Percentiles rank a stretch among this genome's conserved stretches.
Evolutionary conservation across 1,140 invertebrate genomes (phyloP).

Genomic region (Zaprionus nigranus): DNA sequence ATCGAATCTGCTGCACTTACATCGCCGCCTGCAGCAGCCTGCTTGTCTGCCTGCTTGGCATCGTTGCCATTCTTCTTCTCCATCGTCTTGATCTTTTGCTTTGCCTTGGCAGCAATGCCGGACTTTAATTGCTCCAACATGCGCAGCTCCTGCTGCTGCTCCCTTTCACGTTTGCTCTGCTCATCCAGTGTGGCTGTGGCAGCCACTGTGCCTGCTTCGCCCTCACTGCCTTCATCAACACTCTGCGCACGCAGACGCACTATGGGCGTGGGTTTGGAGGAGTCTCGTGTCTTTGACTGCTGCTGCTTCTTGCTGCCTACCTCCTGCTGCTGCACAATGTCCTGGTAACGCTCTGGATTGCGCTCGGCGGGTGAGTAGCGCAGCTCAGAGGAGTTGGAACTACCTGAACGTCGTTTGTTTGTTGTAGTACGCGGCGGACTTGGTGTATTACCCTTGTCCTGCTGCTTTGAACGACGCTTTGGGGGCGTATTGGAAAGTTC

Average conservation of each 20-base stretch:
- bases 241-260: conserved; percentile 88
- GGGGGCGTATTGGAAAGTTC: conserved; percentile 49
- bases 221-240: conserved; percentile 86
- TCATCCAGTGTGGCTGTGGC: conserved; percentile 60
- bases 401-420: conserved; percentile 50
- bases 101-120: conserved; percentile 88
- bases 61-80: conserved; percentile 85
- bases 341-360: conserved; percentile 88
- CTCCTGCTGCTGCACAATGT: conserved; percentile 84
- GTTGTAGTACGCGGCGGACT: conserved; percentile 39
- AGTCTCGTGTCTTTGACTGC: conserved; percentile 37
- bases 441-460: conserved; percentile 51
- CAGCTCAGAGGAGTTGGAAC: conserved; percentile 81
- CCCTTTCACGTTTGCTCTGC: conserved; percentile 61
- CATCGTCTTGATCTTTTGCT: conserved; percentile 85
- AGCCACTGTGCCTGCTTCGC: conserved; percentile 55
- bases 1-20: conserved; percentile 63
- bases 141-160: conserved; percentile 85
- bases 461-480: conserved; percentile 32
- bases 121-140: conserved; percentile 88
- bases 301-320: conserved; percentile 38
- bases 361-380: conserved; percentile 88
- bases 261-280: conserved; percentile 84
- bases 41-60: conserved; percentile 43
- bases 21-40: conserved; percentile 54